Evolutionary conservation across 2,888 invertebrate species (phyloP).

Genomic region (Megalurothrips usitatus): DNA sequence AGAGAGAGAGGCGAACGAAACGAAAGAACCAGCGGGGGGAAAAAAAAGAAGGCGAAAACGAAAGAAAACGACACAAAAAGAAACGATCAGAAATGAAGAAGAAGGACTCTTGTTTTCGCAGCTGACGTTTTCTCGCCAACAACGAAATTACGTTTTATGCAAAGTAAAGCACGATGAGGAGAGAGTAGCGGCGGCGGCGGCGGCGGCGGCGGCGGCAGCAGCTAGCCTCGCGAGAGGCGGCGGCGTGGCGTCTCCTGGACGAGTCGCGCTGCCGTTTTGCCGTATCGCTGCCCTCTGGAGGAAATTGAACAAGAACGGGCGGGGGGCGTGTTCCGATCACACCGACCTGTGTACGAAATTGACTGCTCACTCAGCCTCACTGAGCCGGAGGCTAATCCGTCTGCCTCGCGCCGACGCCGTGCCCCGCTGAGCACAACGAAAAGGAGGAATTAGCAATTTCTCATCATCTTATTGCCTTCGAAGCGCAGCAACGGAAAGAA

Average conservation of each 20-base stretch:
- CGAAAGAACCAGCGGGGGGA: not conserved
- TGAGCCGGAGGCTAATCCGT: too few relatives aligned
- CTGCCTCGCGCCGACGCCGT: too few relatives aligned
- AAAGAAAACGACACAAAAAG: not conserved
- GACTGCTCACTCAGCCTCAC: too few relatives aligned
- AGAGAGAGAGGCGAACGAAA: too few relatives aligned
- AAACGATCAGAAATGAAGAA: slow-evolving; percentile 26
- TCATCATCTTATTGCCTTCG: not conserved
- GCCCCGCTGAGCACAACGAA: not conserved
- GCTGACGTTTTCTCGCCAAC: slow-evolving; percentile 25
- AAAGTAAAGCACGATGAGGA: slow-evolving; percentile 8
- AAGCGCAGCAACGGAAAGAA: not conserved
- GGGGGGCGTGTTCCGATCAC: not conserved
- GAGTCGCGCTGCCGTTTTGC: too few relatives aligned
- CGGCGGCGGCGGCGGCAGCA: not conserved
- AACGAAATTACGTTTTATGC: slow-evolving; percentile 26
- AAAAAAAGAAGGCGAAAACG: not conserved
- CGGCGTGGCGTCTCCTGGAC: not conserved
- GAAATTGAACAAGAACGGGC: not conserved
- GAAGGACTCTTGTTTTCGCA: slow-evolving; percentile 26
- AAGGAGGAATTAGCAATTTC: too few relatives aligned
- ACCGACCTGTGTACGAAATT: not conserved
- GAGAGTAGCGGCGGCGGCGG: not conserved
- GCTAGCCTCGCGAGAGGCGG: not conserved
- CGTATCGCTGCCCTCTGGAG: not conserved